phyloP scores from a whole-genome alignment of 1,140 invertebrate genomes.

The Steinernema feltiae region DNA sequence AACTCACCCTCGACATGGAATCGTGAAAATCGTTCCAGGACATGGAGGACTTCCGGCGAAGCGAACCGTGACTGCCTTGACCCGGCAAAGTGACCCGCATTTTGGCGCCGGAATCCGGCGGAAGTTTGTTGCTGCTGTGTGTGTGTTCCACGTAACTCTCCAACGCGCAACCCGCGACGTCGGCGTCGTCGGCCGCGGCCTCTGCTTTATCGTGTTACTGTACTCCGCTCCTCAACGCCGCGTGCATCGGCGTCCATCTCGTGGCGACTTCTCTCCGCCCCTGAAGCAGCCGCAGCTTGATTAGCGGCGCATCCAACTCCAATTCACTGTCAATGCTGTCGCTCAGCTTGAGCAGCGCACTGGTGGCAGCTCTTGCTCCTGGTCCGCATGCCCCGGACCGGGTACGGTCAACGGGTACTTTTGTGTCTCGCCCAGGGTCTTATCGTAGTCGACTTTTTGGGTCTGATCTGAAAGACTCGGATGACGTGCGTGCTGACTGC shows the following conservation, averaged over 20 bases:
- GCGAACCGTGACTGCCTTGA: background rate
- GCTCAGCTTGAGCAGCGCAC: slow-evolving; percentile 37
- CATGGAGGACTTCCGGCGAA: slow-evolving; percentile 44
- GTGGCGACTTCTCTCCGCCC: background rate
- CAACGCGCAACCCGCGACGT: slow-evolving; percentile 41
- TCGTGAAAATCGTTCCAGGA: slow-evolving; percentile 43
- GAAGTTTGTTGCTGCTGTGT: slow-evolving; percentile 12
- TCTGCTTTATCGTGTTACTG: slow-evolving; percentile 28
- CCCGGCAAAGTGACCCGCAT: slow-evolving; percentile 43
- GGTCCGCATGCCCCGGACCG: slow-evolving; percentile 48
- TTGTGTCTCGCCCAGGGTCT: slow-evolving; percentile 49
- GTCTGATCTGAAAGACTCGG: slow-evolving; percentile 22
- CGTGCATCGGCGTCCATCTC: slow-evolving; percentile 26
- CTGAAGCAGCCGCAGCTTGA: slow-evolving; percentile 16
- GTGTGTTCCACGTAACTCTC: too few relatives aligned
- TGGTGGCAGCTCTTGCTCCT: slow-evolving; percentile 55
- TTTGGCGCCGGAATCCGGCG: slow-evolving; percentile 34
- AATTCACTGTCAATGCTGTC: slow-evolving; percentile 18
- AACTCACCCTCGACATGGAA: slow-evolving; percentile 30
- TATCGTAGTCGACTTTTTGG: slow-evolving; percentile 27
- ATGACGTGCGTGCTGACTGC: background rate
- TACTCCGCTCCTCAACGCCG: slow-evolving; percentile 38
- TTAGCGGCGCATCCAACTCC: slow-evolving; percentile 16
- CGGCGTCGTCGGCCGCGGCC: slow-evolving; percentile 47
- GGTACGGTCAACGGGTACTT: slow-evolving; percentile 55